These are phyloP conservation scores for Passer domesticus DNA, from an alignment of 2,113 vertebrate species.

Conservation along the genomic window DNA sequence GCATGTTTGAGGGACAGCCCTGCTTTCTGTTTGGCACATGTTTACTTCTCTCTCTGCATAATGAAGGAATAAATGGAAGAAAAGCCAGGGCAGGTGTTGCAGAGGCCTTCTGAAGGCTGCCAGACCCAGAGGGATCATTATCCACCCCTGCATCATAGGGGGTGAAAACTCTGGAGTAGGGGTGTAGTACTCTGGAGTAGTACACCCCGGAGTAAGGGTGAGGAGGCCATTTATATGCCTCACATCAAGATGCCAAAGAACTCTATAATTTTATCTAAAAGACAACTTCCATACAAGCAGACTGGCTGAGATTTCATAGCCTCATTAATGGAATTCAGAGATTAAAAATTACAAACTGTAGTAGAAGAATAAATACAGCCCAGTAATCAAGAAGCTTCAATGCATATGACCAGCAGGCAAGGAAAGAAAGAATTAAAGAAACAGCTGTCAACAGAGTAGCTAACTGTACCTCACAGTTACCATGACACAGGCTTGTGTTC, in stretches of 20 bases:
- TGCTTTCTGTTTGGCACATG: neutral
- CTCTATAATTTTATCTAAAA: slow-evolving; percentile 1
- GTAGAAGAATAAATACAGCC: slow-evolving; percentile 9
- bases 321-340: neutral
- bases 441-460: neutral
- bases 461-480: neutral
- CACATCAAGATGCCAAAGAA: neutral
- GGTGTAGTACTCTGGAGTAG: neutral
- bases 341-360: neutral
- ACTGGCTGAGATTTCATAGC: slow-evolving; percentile 17
- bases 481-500: neutral
- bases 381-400: neutral
- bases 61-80: neutral
- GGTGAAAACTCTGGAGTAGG: slow-evolving; percentile 52
- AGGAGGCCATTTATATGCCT: neutral
- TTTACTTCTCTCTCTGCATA: neutral
- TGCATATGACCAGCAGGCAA: neutral
- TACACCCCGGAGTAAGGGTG: neutral
- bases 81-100: neutral
- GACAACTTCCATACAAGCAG: neutral
- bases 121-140: neutral
- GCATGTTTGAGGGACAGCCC: neutral
- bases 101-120: neutral
- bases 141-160: neutral
- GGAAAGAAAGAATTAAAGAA: neutral